These are phyloP conservation scores for Rhinella marina DNA, from an alignment of 2,797 vertebrate species.

Conservation along the genomic window DNA sequence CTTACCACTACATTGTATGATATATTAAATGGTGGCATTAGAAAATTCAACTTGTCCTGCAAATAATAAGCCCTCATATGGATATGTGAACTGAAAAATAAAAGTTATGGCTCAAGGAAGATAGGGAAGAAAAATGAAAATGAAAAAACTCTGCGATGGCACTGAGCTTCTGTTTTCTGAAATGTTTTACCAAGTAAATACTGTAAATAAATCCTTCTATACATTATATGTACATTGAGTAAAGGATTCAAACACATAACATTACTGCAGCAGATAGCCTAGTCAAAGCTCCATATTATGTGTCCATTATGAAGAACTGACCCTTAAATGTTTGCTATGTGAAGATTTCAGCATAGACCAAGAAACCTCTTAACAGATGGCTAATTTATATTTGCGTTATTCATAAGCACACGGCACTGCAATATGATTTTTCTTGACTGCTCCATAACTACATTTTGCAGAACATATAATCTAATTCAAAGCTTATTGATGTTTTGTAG, in stretches of 20 bases:
- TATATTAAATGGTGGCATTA: too few species aligned
- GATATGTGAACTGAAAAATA: too few species aligned
- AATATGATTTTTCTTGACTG: conserved; percentile 50
- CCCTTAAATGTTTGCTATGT: conserved; percentile 12
- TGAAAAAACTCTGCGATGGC: too few species aligned
- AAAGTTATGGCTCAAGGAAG: too few species aligned
- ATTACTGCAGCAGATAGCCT: neutral
- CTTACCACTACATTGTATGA: too few species aligned
- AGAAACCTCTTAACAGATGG: conserved; percentile 47
- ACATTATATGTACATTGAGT: neutral
- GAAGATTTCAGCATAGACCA: conserved; percentile 7
- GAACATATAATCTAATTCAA: conserved; percentile 47
- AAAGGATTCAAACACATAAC: neutral
- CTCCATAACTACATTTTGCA: conserved; percentile 52
- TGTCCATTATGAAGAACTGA: neutral
- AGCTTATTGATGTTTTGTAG: conserved; percentile 58
- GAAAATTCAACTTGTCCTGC: too few species aligned
- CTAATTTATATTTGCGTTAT: conserved; percentile 48
- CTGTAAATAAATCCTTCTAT: too few species aligned
- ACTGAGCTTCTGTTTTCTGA: neutral
- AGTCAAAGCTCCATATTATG: neutral
- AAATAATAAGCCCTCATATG: too few species aligned
- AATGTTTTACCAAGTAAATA: neutral
- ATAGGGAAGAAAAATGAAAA: too few species aligned
- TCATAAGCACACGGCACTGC: conserved; percentile 36